phyloP scores from a whole-genome alignment of 92 coral and sea anemone genomes.

The Chrysogorgia sp. region DNA sequence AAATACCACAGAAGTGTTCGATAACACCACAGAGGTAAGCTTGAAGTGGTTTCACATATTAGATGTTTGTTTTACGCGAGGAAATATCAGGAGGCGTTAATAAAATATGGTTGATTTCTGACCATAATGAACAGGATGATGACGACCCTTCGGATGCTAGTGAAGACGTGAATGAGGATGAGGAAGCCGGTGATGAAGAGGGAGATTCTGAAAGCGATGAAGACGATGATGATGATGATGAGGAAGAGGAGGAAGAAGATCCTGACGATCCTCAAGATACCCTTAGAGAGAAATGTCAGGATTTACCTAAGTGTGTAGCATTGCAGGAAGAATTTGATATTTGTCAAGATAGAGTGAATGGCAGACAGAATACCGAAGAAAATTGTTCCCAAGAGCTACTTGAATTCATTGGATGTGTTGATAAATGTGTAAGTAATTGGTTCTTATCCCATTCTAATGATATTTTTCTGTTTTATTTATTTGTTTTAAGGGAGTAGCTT shows the following conservation, averaged over 20 bases:
- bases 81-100: neutral
- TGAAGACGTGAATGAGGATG: conserved; percentile 56
- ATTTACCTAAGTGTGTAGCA: conserved; percentile 69
- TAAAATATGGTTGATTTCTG: neutral
- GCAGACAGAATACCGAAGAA: conserved; percentile 84
- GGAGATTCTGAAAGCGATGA: conserved; percentile 60
- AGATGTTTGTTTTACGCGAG: neutral
- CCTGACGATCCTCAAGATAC: conserved; percentile 82
- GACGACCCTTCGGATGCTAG: conserved; percentile 21
- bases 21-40: conserved; percentile 18
- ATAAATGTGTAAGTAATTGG: conserved; percentile 85
- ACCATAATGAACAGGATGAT: conserved; percentile 28
- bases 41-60: neutral
- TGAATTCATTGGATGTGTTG: conserved; percentile 92
- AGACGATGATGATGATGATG: conserved; percentile 77
- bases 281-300: conserved; percentile 76
- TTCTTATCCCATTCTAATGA: no score
- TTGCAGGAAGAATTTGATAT: conserved; percentile 61
- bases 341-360: conserved; percentile 78
- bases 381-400: conserved; percentile 93
- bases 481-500: no score
- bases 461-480: neutral
- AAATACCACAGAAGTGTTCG: conserved; percentile 39
- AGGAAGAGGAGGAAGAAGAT: conserved; percentile 95
- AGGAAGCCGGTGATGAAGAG: conserved; percentile 67